Percentiles rank a stretch among this genome's conserved stretches.
Evolutionary conservation across 2,113 vertebrate species (phyloP).

Genomic region (Hydropotes inermis): DNA sequence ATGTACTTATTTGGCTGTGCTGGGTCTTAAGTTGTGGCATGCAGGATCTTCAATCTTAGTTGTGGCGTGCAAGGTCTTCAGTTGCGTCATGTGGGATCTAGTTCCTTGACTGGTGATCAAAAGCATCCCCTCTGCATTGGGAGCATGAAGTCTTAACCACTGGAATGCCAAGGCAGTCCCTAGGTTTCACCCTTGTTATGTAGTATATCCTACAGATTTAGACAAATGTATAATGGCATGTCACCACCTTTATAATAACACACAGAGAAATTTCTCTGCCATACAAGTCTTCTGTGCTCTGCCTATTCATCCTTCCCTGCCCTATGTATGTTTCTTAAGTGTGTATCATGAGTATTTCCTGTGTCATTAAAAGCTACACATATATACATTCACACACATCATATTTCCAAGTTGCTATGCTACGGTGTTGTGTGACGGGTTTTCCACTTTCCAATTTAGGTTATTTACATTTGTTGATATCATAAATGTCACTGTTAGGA

Average conservation of each 20-base stretch:
- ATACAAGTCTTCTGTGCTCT: neutral
- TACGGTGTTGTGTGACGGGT: neutral
- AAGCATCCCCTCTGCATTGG: neutral
- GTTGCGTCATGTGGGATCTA: neutral
- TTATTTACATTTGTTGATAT: neutral
- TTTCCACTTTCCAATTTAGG: neutral
- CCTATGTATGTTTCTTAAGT: neutral
- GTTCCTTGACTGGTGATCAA: neutral
- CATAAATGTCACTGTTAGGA: neutral
- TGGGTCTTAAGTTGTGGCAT: neutral
- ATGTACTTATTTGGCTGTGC: neutral
- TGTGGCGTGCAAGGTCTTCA: neutral
- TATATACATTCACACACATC: neutral
- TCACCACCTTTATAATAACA: neutral
- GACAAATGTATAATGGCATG: neutral
- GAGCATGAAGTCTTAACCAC: neutral
- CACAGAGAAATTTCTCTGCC: neutral
- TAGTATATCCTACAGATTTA: neutral
- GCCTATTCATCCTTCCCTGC: neutral
- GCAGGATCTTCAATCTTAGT: neutral
- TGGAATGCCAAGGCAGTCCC: fast-evolving
- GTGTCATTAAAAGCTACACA: neutral
- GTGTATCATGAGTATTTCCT: neutral
- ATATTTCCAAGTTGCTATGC: neutral
- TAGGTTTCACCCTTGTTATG: neutral